Evolutionary conservation across 2,888 invertebrate genomes (phyloP), one percentile per base, ranked within the genome.

Genomic region (Lasioglossum vierecki): DNA sequence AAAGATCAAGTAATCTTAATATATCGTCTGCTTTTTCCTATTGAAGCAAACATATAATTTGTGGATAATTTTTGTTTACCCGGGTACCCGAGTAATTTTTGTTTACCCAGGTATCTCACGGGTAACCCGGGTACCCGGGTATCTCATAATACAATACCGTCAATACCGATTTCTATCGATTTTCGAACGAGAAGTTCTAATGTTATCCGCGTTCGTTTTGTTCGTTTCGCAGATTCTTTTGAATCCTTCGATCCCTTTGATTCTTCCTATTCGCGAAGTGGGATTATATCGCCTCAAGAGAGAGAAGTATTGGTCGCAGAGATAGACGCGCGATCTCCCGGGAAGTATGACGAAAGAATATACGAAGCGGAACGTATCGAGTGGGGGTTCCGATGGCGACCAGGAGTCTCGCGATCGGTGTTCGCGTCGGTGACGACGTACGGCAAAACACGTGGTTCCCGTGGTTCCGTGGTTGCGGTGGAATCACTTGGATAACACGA

Each of bases 381-480:
- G 60, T 30, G 60, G 26, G 70, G 39, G 26, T 30, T 18, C 4
- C 79, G 39, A 11, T 6, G 60, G 30, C 60, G 46, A 13, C 44
- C 39, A 18, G 30, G 70, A 60, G 79, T 63, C 73, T 72, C 60
- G 13, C 18, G 41, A 26, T 26, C 26, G 49, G 35, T 35, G 66
- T 18, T 35, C 26, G 4, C 60, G 70, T 35, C 68, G 35, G 18
- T 30, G 77, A 18, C 41, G 70, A 41, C n/a, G 39, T 9, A 11
- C n/a, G 70, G 4, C 70, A 0, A 35, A 68, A 35, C 66, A 68
- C 70, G 70, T 70, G 70, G 70, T 68, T 60, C 46, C 46, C n/a
- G n/a, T 49, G 6, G 35, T 53, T 15, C 15, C 60, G 26, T 35
- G 6, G 35, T 57, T 8, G 63, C 63, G 26, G 30, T 5, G 63